A percentile compares a stretch with the other conserved stretches of the same genome.
Conservation (phyloP, 37 sponge, comb jelly and placozoan genomes). For the Spongia lamella region DNA sequence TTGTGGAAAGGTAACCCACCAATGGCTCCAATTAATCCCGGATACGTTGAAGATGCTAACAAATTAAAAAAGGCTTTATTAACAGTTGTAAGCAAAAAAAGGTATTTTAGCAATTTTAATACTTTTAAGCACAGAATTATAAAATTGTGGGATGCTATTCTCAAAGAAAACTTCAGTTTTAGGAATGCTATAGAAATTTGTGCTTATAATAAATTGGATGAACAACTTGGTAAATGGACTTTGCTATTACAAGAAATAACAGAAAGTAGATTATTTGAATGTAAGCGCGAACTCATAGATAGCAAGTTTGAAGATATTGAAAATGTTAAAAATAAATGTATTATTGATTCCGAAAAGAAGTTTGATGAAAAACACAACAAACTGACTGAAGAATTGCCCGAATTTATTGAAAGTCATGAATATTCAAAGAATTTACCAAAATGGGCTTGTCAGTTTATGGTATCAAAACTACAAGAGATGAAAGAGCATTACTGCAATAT, state of each 20-base stretch:
- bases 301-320: not conserved
- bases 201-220: not conserved
- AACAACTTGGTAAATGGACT: too few species aligned
- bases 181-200: constrained; percentile 6
- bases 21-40: constrained; percentile 9
- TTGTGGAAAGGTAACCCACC: constrained; percentile 5
- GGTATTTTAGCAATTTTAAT: too few species aligned
- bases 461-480: too few species aligned
- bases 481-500: not conserved
- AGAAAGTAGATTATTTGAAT: not conserved
- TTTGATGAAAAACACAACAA: not conserved
- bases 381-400: not conserved
- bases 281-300: not conserved
- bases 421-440: not conserved
- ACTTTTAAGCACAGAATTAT: not conserved
- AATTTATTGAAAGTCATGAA: constrained; percentile 5
- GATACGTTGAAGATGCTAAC: not conserved
- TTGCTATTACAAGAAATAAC: constrained; percentile 9
- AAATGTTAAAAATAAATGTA: not conserved
- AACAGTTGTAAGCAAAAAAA: not conserved
- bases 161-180: constrained; percentile 21
- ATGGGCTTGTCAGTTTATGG: too few species aligned
- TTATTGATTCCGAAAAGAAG: not conserved
- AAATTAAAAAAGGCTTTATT: not conserved
- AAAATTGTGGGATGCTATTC: constrained; percentile 8